A percentile compares a stretch with the other conserved stretches of the same genome.
phyloP scores from a whole-genome alignment of 1,140 invertebrate species.

The Drosophila tristis region DNA sequence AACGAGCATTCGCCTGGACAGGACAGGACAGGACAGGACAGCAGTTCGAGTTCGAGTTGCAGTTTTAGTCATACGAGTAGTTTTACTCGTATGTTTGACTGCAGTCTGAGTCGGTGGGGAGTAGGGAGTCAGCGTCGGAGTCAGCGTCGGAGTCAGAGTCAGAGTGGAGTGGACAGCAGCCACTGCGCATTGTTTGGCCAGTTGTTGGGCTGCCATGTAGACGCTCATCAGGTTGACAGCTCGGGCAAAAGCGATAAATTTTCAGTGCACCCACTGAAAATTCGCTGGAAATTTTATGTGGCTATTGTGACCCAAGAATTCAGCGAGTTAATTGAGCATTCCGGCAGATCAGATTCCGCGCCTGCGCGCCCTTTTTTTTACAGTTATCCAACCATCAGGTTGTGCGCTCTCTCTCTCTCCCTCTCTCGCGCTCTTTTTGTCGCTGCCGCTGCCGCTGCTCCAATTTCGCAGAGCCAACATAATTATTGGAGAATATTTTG shows the following conservation, averaged over 20 bases:
- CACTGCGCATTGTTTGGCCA: constrained; percentile 30
- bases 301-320: constrained; percentile 26
- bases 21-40: constrained; percentile 33
- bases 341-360: constrained; percentile 71
- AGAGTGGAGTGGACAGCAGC: constrained; percentile 8
- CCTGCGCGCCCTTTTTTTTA: constrained; percentile 46
- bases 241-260: constrained; percentile 71
- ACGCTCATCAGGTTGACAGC: constrained; percentile 75
- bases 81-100: neutral
- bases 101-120: neutral
- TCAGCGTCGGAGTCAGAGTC: constrained; percentile 2
- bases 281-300: constrained; percentile 27
- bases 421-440: neutral
- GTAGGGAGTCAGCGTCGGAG: neutral
- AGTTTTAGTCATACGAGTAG: constrained; percentile 22
- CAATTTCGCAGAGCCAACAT: constrained; percentile 58
- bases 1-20: constrained; percentile 62
- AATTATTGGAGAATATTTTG: constrained; percentile 43
- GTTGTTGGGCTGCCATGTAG: constrained; percentile 67
- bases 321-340: constrained; percentile 76
- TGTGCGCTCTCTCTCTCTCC: neutral
- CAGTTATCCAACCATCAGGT: no score
- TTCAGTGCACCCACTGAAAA: constrained; percentile 48
- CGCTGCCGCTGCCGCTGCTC: constrained; percentile 10
- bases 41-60: constrained; percentile 21